Evolutionary conservation across 2,797 vertebrate genomes (phyloP), one percentile per base, ranked within the genome.

Genomic region (Ceryle rudis): DNA sequence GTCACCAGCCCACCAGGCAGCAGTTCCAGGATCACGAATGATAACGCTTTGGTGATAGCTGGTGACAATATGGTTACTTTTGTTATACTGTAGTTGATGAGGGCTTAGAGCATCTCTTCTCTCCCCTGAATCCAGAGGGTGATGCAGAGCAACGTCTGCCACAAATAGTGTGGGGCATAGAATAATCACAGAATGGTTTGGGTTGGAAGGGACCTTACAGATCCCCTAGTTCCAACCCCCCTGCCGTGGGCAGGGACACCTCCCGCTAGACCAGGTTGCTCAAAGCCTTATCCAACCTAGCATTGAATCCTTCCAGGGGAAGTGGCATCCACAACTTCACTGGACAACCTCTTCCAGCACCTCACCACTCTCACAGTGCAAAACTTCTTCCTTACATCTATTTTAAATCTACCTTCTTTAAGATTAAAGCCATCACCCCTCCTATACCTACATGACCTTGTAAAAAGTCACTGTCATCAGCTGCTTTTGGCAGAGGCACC

Each of bases 41-140:
- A 12, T 8, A 26, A 26, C 8, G 12, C 29, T 69, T 16, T 42
- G 9, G 9, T 46, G 37, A 22, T 65, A 64, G 33, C 9, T 2
- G 0, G 12, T 29, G 37, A 15, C 46, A 19, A 31, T 5, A 10
- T 0, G 5, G 8, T 55, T 69, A 17, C 22, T 39, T 55, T n/a
- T 55, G 22, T 57, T 70, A 26, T 1, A 4, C 11, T 47, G 52
- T 26, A 52, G 44, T 28, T 44, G 66, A 60, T 21, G 14, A 58
- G 10, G 41, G 14, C 11, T 52, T 23, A 33, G 52, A 51, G 11
- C 21, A 61, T 49, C 60, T 46, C 8, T 26, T 64, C 4, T 41
- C 8, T 47, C 10, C 31, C 11, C 23, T 17, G 25, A 47, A 42
- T 47, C 37, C 39, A 39, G 21, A 39, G 8, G 15, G 21, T 29